Conservation (phyloP, 2,113 vertebrate genomes). For the Petroica traversi region DNA sequence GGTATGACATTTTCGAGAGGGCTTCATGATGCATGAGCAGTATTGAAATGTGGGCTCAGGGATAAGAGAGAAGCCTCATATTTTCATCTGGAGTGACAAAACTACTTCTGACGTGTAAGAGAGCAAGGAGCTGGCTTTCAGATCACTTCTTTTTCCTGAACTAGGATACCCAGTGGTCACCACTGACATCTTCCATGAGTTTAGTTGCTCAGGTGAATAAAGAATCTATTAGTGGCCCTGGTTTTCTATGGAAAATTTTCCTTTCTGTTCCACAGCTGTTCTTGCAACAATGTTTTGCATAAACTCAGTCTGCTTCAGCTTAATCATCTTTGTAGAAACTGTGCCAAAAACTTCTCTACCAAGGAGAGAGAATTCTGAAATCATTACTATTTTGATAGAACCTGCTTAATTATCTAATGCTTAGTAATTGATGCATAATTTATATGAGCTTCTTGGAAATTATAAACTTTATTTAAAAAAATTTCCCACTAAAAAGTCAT, state of each 20-base stretch:
- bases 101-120: not conserved
- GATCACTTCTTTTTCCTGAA: not conserved
- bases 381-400: not conserved
- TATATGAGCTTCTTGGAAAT: not conserved
- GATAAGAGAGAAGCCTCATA: not conserved
- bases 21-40: not conserved
- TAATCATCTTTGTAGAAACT: not conserved
- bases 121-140: not conserved
- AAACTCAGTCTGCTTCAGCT: not conserved
- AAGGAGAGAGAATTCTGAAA: not conserved
- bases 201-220: not conserved
- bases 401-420: not conserved
- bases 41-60: not conserved
- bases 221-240: not conserved
- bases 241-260: not conserved
- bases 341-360: not conserved
- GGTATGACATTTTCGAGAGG: not conserved
- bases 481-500: not conserved
- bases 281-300: accelerated
- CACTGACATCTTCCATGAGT: not conserved
- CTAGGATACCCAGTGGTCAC: not conserved
- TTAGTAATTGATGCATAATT: not conserved
- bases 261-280: not conserved
- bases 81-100: not conserved
- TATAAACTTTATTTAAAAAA: not conserved